Base-by-base conservation (phyloP, 2,888 invertebrate species). In the Argynnis bischoffii region DNA sequence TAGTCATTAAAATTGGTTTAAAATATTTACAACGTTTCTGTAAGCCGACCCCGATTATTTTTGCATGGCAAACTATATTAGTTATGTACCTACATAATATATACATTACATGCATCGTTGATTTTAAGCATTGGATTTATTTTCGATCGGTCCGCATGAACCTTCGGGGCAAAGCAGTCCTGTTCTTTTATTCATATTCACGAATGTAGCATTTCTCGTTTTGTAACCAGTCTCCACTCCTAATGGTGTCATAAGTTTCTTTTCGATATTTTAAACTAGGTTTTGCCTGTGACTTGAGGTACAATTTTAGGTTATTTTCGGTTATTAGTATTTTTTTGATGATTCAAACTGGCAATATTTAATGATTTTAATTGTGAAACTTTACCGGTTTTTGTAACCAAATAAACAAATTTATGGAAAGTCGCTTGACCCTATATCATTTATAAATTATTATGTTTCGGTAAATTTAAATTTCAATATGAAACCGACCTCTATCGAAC, bases 201-300 rank as follows among this genome's bases (percentile, higher is more conserved):
- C 78, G 81, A 85, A 83, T 85, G 87, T 86, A 85, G 86, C 85
- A 80, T 81, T 86, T 87, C 89, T 86, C 77, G 90, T 90, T 89
- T 87, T 82, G 84, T 83, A 76, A 84, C 77, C 73, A 78, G 75
- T 76, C 73, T 78, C 74, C 80, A 31, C 60, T 61, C 50, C 67
- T 81, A 84, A 85, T 81, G 83, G 82, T 86, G 85, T 81, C 84
- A 85, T 81, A 85, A 75, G 83, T 81, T 81, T 80, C 77, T 83
- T 84, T 79, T 82, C 82, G 66, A 71, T 70, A 63, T 70, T 63
- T 65, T 57, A 61, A 47, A 16, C 21, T 55, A 47, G 47, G 47
- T 47, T 18, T 47, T 57, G 47, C 26, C 57, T 47, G 57, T n/a
- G 15, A 35, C 47, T 41, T 21, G 47, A 15, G 0, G 6, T 21